phyloP scores from a whole-genome alignment of 2,113 vertebrate genomes.

The Gymnobelideus leadbeateri region DNA sequence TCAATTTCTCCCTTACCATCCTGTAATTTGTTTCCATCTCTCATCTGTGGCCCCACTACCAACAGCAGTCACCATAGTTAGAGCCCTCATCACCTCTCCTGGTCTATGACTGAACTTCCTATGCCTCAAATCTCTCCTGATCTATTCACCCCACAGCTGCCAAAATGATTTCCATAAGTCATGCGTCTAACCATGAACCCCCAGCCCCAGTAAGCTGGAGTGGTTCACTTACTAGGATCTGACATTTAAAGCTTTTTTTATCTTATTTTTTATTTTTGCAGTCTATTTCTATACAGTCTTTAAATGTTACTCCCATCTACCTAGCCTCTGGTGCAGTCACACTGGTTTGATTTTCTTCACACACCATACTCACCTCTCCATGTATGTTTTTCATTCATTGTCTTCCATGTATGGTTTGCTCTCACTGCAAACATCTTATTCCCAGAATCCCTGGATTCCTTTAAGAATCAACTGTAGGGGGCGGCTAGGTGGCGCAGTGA shows the following conservation, averaged over 20 bases:
- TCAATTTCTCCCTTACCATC: neutral
- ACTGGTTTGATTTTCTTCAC: neutral
- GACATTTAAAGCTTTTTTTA: too few relatives aligned
- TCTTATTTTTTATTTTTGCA: neutral
- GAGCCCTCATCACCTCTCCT: neutral
- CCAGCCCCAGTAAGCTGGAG: neutral
- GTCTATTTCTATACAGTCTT: neutral
- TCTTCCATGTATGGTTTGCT: neutral
- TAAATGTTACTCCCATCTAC: neutral
- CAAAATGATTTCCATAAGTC: too few relatives aligned
- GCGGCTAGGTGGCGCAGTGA: too few relatives aligned
- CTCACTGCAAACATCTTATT: neutral
- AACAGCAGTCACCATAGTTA: neutral
- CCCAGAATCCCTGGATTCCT: too few relatives aligned
- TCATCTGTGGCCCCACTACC: neutral
- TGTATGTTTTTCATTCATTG: too few relatives aligned
- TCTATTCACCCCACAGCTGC: too few relatives aligned
- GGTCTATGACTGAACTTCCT: neutral
- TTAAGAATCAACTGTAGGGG: too few relatives aligned
- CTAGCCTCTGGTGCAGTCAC: neutral
- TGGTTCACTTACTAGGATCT: neutral
- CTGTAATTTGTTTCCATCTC: neutral
- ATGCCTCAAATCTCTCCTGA: too few relatives aligned
- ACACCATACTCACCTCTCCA: too few relatives aligned
- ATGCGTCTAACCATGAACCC: too few relatives aligned